Percentiles rank a stretch among this genome's conserved stretches.
These are phyloP conservation scores for Drosophila arawakana DNA, from an alignment of 1,140 invertebrate species.

Conservation along the genomic window DNA sequence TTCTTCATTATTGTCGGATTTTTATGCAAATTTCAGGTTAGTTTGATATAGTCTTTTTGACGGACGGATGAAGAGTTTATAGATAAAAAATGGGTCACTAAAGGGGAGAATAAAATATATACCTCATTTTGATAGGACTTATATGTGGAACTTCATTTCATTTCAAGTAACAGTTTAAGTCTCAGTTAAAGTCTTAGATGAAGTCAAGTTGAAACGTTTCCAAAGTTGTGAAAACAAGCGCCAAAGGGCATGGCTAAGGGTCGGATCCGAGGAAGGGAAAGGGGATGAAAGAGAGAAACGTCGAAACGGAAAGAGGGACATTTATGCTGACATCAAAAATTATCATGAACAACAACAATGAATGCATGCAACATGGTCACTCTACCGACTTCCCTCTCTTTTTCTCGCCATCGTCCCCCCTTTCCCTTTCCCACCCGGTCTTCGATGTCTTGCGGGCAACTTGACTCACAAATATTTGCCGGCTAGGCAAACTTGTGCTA, in stretches of 20 bases:
- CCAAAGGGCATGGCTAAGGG: neutral
- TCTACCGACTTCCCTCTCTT: neutral
- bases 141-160: no score
- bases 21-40: no score
- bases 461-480: constrained; percentile 73
- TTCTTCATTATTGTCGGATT: no score
- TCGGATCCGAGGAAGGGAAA: neutral
- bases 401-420: neutral
- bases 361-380: neutral
- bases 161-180: no score
- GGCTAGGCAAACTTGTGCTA: constrained; percentile 70
- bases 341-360: constrained; percentile 56
- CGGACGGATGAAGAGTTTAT: no score
- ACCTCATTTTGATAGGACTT: no score
- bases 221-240: neutral
- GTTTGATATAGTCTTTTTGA: no score
- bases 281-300: neutral
- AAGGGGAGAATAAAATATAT: no score
- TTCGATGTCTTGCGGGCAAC: constrained; percentile 4
- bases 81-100: no score
- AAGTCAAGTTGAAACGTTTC: neutral
- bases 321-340: constrained; percentile 78
- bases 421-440: neutral
- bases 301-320: constrained; percentile 45
- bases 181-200: no score